phyloP scores from a whole-genome alignment of 1,140 invertebrate genomes.

The Dendroctonus ponderosae region DNA sequence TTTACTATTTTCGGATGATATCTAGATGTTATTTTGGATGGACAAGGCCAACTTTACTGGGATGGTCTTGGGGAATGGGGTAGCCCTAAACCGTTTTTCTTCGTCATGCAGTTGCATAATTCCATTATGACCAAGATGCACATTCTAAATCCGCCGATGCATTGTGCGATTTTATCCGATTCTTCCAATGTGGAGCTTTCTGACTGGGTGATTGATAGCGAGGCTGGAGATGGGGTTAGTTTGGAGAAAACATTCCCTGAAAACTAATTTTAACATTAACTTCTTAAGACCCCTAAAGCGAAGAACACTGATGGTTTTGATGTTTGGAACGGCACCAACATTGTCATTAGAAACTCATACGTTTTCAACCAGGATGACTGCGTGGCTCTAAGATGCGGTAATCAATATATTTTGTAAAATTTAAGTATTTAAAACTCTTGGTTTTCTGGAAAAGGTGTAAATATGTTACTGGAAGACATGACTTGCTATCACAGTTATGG shows the following conservation, averaged over 20 bases:
- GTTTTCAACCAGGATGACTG: constrained; percentile 29
- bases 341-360: constrained; percentile 6
- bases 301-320: constrained; percentile 28
- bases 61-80: constrained; percentile 6
- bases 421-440: neutral
- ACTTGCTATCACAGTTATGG: constrained; percentile 29
- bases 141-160: constrained; percentile 17
- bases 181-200: constrained; percentile 10
- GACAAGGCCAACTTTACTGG: constrained; percentile 7
- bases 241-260: neutral
- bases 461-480: constrained; percentile 22
- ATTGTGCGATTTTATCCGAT: constrained; percentile 18
- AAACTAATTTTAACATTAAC: neutral
- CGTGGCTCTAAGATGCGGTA: constrained; percentile 21
- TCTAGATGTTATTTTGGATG: constrained; percentile 4
- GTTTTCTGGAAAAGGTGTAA: constrained; percentile 1
- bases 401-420: neutral
- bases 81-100: constrained; percentile 14
- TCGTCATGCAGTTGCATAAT: constrained; percentile 9
- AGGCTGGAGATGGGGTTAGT: constrained; percentile 24
- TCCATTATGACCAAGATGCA: constrained; percentile 8
- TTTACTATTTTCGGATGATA: neutral
- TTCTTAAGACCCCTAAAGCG: neutral
- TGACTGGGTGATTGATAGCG: constrained; percentile 25
- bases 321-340: constrained; percentile 5